These are phyloP conservation scores for Coreius guichenoti DNA, from an alignment of 2,797 vertebrate genomes.

Conservation along the genomic window DNA sequence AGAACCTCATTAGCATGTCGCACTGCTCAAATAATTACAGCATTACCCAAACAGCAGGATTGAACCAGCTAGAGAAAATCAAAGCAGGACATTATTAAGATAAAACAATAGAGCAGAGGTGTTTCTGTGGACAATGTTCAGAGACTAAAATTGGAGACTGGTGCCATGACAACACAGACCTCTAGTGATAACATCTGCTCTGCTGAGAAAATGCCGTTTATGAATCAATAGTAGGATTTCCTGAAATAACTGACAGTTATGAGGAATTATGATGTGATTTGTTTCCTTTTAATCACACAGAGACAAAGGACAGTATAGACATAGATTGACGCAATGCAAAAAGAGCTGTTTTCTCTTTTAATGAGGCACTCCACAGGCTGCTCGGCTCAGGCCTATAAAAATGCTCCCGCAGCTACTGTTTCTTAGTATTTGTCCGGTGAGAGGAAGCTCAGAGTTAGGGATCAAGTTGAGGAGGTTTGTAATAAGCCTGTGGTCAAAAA, in stretches of 20 bases:
- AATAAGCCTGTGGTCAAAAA: conserved; percentile 41
- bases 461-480: conserved; percentile 31
- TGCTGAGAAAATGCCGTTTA: background rate
- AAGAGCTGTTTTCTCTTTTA: conserved; percentile 40
- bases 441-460: conserved; percentile 28
- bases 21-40: conserved; percentile 48
- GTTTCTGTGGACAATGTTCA: background rate
- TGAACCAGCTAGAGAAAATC: background rate
- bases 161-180: conserved; percentile 28
- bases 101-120: conserved; percentile 19
- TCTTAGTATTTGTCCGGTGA: conserved; percentile 11
- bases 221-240: conserved; percentile 16
- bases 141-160: background rate
- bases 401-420: conserved; percentile 41
- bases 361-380: conserved; percentile 40
- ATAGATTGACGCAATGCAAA: conserved; percentile 25
- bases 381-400: conserved; percentile 43
- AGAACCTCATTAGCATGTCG: conserved; percentile 49
- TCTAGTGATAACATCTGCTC: background rate
- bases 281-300: background rate
- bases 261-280: background rate
- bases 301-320: background rate
- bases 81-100: conserved; percentile 14
- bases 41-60: conserved; percentile 40
- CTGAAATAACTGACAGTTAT: conserved; percentile 27